phyloP scores from a whole-genome alignment of 2,113 vertebrate genomes.

The Clarias gariepinus region DNA sequence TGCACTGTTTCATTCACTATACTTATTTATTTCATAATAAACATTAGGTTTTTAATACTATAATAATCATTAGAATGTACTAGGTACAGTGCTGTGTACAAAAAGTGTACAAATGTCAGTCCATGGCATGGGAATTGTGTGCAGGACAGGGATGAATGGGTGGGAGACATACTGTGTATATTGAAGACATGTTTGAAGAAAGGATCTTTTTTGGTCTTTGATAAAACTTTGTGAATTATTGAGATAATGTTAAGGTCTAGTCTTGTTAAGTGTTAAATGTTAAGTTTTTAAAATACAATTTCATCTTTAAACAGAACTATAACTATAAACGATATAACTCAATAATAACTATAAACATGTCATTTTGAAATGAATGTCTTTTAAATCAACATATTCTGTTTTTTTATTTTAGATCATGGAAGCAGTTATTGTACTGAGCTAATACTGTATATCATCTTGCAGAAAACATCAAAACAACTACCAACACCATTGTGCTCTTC shows the following conservation, averaged over 20 bases:
- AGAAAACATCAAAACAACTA: constrained; percentile 46
- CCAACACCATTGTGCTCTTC: constrained; percentile 58
- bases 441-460: constrained; percentile 51
- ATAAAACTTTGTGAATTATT: not conserved
- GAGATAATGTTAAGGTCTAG: not conserved
- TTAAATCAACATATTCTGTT: not conserved
- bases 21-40: not conserved
- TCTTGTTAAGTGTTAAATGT: no score
- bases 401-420: not conserved
- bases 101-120: constrained; percentile 15
- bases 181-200: constrained; percentile 12
- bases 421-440: constrained; percentile 9
- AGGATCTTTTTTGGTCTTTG: not conserved
- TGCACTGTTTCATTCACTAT: not conserved
- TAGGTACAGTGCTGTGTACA: not conserved
- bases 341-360: not conserved
- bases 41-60: not conserved
- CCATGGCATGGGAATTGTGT: constrained; percentile 25
- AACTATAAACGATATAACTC: not conserved
- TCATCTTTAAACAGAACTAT: not conserved
- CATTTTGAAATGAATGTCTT: not conserved
- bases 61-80: not conserved
- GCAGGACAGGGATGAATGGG: constrained; percentile 15
- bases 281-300: not conserved
- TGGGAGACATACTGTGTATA: not conserved